Evolutionary conservation across 2,797 vertebrate genomes (phyloP).

Genomic region (Gymnodraco acuticeps): DNA sequence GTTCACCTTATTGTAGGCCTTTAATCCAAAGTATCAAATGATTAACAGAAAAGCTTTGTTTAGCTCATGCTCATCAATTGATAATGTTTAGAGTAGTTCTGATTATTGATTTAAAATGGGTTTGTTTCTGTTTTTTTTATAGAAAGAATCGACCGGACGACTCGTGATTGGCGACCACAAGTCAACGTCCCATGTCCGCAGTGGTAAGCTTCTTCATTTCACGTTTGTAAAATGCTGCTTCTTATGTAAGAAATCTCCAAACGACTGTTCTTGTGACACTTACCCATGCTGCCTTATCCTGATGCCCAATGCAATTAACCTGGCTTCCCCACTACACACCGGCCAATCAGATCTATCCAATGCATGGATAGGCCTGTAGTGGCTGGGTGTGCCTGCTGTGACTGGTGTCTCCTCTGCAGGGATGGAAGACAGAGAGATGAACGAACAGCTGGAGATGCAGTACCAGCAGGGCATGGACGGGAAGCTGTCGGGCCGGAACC

Average conservation of each 20-base stretch:
- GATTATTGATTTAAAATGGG: not conserved
- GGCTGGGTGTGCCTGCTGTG: constrained; percentile 61
- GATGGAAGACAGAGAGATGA: constrained; percentile 93
- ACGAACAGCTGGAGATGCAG: constrained; percentile 92
- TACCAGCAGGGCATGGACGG: constrained; percentile 96
- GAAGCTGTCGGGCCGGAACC: constrained; percentile 92
- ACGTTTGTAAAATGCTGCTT: not conserved
- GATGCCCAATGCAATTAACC: constrained; percentile 47
- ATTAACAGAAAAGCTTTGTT: not conserved
- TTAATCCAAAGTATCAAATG: not conserved
- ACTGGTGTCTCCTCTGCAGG: constrained; percentile 83
- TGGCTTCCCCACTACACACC: constrained; percentile 38
- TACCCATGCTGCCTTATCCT: constrained; percentile 23
- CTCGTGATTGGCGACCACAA: constrained; percentile 97
- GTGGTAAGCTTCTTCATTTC: constrained; percentile 85
- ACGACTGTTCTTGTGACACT: constrained; percentile 3
- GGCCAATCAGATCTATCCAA: constrained; percentile 59
- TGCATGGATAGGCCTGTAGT: constrained; percentile 56
- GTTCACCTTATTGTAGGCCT: not conserved
- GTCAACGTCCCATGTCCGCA: constrained; percentile 95
- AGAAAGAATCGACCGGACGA: constrained; percentile 96
- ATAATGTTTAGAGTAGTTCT: not conserved
- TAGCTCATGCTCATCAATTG: not conserved
- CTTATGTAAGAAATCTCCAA: not conserved
- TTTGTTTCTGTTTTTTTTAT: constrained; percentile 18